These are phyloP conservation scores for Pseudoips prasinana DNA, from an alignment of 2,888 invertebrate species.

Conservation along the genomic window DNA sequence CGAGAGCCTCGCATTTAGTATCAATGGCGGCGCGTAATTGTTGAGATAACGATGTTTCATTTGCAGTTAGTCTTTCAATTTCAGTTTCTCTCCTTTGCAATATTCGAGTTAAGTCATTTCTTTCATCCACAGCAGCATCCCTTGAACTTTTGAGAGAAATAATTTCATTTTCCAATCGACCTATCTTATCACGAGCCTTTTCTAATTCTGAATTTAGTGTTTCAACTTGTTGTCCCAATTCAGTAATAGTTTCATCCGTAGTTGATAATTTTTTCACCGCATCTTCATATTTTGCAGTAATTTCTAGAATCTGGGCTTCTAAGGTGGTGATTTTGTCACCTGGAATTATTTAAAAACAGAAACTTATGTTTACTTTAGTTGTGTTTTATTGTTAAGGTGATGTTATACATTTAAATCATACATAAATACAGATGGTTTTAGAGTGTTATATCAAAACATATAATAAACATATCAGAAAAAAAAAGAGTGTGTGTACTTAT, in stretches of 20 bases:
- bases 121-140: conserved; percentile 87
- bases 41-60: conserved; percentile 85
- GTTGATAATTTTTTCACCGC: conserved; percentile 83
- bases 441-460: background rate
- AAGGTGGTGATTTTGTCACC: conserved; percentile 81
- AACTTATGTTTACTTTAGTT: background rate
- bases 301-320: conserved; percentile 78
- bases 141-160: conserved; percentile 86
- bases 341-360: conserved; percentile 46
- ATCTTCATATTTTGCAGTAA: conserved; percentile 84
- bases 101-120: conserved; percentile 87
- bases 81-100: conserved; percentile 88
- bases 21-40: conserved; percentile 89
- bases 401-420: too few relatives aligned
- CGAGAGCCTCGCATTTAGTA: conserved; percentile 92
- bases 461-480: background rate
- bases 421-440: too few relatives aligned
- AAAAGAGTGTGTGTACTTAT: too few relatives aligned
- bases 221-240: conserved; percentile 85
- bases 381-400: too few relatives aligned
- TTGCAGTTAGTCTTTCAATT: conserved; percentile 87
- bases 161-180: conserved; percentile 84
- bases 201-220: conserved; percentile 83
- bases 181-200: conserved; percentile 84
- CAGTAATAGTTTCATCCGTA: conserved; percentile 83